Evolutionary conservation across 2,797 vertebrate species (phyloP), one percentile per base, ranked within the genome.

Genomic region (Chrysocyon brachyurus): DNA sequence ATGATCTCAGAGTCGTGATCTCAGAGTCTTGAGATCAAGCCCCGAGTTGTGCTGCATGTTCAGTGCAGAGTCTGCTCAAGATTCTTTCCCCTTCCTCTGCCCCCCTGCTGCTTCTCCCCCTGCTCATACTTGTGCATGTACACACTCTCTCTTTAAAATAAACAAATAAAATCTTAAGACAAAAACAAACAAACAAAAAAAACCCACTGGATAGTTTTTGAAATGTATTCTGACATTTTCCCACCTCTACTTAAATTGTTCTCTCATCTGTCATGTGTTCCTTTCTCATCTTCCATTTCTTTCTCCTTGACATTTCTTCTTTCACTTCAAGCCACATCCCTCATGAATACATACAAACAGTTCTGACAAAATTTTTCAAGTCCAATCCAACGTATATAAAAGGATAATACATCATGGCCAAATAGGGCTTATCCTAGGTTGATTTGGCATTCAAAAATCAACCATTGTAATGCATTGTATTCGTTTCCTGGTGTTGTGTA

Each of bases 241-340:
- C 12, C 33, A 64, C 33, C 61, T 84, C 56, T 49, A 12, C 28
- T 36, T 63, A 11, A 15, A n/a, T 21, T 79, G 40, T 68, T 64
- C 12, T 90, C n/a, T 86, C 28, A 31, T 54, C 78, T 81, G 19
- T 57, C n/a, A 87, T 8, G 21, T 54, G 61, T 78, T 79, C 33
- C 28, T 87, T 70, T 49, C 56, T 85, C 33, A 52, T 7, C n/a
- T 66, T 91, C 72, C 57, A 33, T 89, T 57, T 92, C 79, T 95
- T 93, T 79, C 77, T 70, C 77, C 36, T 89, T 88, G 83, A 88
- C 17, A 83, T 75, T 83, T 91, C 17, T 52, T 79, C 36, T 81
- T 92, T 49, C 9, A 14, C 73, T 21, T 81, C 5, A 28, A 81
- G 84, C n/a, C 26, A 33, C n/a, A 6, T 52, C 19, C 49, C 31